phyloP scores from a whole-genome alignment of 1,140 invertebrate genomes.

The Dreissena rostriformis region DNA sequence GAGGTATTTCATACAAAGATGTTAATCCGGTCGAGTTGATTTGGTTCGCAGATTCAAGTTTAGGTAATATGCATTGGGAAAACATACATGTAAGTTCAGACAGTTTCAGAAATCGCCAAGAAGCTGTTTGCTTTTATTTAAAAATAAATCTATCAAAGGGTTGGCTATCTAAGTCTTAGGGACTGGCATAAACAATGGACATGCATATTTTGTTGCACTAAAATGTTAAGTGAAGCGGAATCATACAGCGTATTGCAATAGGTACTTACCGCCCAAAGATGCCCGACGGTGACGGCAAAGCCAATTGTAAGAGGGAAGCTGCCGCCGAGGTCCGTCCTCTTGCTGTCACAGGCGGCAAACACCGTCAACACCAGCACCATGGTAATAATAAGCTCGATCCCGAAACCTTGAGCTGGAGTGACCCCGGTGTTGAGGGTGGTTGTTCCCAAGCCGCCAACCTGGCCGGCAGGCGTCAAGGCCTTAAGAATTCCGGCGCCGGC shows the following conservation, averaged over 20 bases:
- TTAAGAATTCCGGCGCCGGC: slow-evolving; percentile 88
- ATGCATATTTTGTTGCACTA: not conserved
- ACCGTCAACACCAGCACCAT: slow-evolving; percentile 94
- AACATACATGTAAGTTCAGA: no score
- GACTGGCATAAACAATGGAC: not conserved
- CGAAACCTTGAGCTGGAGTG: slow-evolving; percentile 85
- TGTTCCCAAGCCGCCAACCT: slow-evolving; percentile 85
- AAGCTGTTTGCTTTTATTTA: no score
- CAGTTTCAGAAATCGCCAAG: no score
- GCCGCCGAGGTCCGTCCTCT: slow-evolving; percentile 90
- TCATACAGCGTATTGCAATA: not conserved
- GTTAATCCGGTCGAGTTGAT: no score
- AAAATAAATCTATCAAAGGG: no score
- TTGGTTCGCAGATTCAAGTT: no score
- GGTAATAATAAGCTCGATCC: slow-evolving; percentile 93
- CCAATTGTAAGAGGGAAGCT: slow-evolving; percentile 95
- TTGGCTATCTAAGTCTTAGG: no score
- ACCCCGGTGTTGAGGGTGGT: slow-evolving; percentile 79
- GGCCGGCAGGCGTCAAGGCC: slow-evolving; percentile 80
- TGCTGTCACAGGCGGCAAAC: slow-evolving; percentile 91
- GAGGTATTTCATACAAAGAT: no score
- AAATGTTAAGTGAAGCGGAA: not conserved
- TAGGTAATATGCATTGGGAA: no score
- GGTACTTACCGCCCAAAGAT: slow-evolving; percentile 86
- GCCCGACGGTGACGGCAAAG: slow-evolving; percentile 87